Percentiles rank a stretch among this genome's conserved stretches.
Conservation (phyloP, 2,113 vertebrate species). For the Falcunculus frontatus region DNA sequence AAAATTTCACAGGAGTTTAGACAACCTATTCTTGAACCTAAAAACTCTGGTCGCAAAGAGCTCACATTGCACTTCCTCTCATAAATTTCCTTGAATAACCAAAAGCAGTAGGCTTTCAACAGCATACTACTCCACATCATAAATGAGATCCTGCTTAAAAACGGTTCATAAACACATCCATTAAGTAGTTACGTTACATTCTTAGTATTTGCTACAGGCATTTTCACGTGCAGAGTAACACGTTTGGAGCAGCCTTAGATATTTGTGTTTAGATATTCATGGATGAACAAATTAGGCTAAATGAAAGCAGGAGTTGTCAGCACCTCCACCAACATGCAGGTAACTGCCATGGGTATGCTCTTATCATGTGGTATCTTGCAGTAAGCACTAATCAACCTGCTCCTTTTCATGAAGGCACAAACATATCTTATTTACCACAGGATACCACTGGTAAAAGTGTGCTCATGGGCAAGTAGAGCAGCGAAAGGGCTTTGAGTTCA, state of each 20-base stretch:
- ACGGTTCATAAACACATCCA: not conserved
- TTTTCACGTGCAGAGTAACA: not conserved
- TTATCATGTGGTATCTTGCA: not conserved
- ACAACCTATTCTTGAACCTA: not conserved
- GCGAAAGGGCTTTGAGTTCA: not conserved
- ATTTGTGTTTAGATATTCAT: not conserved
- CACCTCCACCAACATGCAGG: not conserved
- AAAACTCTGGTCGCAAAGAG: not conserved
- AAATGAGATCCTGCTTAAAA: not conserved
- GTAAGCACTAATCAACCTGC: not conserved
- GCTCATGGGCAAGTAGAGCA: not conserved
- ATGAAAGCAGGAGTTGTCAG: not conserved
- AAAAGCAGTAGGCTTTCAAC: not conserved
- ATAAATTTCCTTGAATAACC: not conserved
- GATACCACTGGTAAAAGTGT: not conserved
- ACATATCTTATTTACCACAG: not conserved
- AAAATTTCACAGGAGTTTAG: not conserved
- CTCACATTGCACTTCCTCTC: accelerated
- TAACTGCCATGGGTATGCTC: not conserved
- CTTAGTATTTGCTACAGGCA: not conserved
- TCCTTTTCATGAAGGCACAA: not conserved
- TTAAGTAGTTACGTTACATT: not conserved
- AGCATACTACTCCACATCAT: not conserved
- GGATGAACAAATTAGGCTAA: not conserved
- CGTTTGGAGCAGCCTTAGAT: not conserved